Conservation (phyloP, 1,140 invertebrate genomes). For the Popillia japonica region DNA sequence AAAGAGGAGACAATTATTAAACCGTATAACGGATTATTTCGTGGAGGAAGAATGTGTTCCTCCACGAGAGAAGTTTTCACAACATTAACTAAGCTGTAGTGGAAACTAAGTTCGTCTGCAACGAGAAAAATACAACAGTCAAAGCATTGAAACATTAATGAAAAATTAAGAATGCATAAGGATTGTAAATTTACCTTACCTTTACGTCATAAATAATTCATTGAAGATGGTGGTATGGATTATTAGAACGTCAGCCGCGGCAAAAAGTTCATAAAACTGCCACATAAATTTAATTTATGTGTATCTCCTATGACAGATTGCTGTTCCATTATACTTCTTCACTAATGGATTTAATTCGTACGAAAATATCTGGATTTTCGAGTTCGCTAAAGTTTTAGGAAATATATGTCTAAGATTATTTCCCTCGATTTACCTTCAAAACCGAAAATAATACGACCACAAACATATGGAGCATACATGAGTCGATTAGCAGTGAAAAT, state of each 20-base stretch:
- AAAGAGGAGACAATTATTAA: background rate
- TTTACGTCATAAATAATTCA: slow-evolving; percentile 24
- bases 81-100: background rate
- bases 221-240: background rate
- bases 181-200: background rate
- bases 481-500: too few relatives aligned
- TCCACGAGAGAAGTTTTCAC: background rate
- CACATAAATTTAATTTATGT: slow-evolving; percentile 27
- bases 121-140: background rate
- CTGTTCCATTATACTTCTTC: too few relatives aligned
- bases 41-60: background rate
- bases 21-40: background rate
- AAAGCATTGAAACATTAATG: slow-evolving; percentile 23
- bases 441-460: too few relatives aligned
- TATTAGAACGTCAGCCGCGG: slow-evolving; percentile 8
- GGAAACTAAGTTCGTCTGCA: background rate
- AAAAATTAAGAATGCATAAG: slow-evolving; percentile 33
- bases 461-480: too few relatives aligned
- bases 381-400: too few relatives aligned
- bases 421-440: too few relatives aligned
- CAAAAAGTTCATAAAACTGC: slow-evolving; percentile 2
- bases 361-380: too few relatives aligned
- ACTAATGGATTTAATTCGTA: too few relatives aligned
- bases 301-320: background rate
- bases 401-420: too few relatives aligned